These are phyloP conservation scores for Latheticus oryzae DNA, from an alignment of 2,888 invertebrate genomes.

Conservation along the genomic window DNA sequence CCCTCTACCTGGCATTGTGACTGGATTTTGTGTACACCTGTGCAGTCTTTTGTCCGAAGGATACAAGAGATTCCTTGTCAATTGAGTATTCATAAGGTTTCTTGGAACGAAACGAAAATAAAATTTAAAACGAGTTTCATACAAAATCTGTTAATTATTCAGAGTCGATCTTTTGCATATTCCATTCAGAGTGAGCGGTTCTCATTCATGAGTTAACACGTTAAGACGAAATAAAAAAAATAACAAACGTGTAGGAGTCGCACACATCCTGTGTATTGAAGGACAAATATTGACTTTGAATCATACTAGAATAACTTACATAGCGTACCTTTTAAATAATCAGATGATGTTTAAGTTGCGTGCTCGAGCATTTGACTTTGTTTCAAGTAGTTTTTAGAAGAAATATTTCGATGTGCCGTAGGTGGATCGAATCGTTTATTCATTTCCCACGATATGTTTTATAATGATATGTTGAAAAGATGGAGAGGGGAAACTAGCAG, in stretches of 20 bases:
- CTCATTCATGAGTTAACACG: conserved; percentile 50
- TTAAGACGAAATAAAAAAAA: conserved; percentile 15
- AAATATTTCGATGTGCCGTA: conserved; percentile 10
- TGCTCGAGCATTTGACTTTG: conserved; percentile 22
- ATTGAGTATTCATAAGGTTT: too few species aligned
- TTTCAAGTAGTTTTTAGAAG: conserved; percentile 18
- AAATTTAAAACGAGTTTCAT: conserved; percentile 14
- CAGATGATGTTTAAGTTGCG: conserved; percentile 26
- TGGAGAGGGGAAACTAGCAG: conserved; percentile 27
- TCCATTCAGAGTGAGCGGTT: conserved; percentile 50
- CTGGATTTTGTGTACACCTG: too few species aligned
- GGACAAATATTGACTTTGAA: conserved; percentile 47
- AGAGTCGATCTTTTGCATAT: conserved; percentile 46
- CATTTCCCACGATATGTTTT: conserved; percentile 17
- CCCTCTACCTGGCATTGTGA: too few species aligned
- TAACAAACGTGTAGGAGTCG: conserved; percentile 39
- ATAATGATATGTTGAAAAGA: conserved; percentile 10
- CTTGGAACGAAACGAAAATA: conserved; percentile 7
- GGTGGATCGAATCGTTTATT: conserved; percentile 16
- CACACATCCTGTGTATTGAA: conserved; percentile 38
- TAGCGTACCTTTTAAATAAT: conserved; percentile 15
- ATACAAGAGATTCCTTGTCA: too few species aligned
- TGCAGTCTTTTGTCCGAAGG: too few species aligned
- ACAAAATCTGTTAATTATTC: not conserved
- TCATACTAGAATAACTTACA: conserved; percentile 31